These are phyloP conservation scores for Montipora cactus DNA, from an alignment of 64 coral and sea anemone genomes.

Conservation along the genomic window DNA sequence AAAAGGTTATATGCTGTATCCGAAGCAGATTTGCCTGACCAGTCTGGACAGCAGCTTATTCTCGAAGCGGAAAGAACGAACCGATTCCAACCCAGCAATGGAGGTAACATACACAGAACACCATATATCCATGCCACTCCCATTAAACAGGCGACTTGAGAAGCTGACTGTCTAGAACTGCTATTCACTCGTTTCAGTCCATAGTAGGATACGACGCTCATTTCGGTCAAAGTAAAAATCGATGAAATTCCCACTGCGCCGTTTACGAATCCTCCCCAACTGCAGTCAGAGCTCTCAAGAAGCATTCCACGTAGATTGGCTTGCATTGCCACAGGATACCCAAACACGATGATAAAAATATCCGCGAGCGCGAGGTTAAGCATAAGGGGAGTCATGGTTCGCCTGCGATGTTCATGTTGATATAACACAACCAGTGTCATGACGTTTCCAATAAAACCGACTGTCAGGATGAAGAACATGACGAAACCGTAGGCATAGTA, in stretches of 20 bases:
- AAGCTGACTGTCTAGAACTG: background rate
- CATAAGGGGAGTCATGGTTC: constrained; percentile 63
- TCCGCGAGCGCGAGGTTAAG: constrained; percentile 67
- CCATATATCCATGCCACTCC: constrained; percentile 71
- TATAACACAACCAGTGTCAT: constrained; percentile 39
- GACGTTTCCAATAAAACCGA: constrained; percentile 72
- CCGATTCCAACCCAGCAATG: constrained; percentile 68
- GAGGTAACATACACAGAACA: constrained; percentile 50
- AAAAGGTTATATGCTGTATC: constrained; percentile 65
- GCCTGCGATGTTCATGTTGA: constrained; percentile 48
- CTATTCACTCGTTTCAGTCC: constrained; percentile 21
- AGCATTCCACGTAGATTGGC: constrained; percentile 46
- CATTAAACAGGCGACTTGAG: background rate
- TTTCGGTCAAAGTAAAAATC: constrained; percentile 62
- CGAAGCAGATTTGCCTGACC: constrained; percentile 24
- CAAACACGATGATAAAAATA: constrained; percentile 71
- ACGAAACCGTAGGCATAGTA: constrained; percentile 45
- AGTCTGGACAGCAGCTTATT: constrained; percentile 78
- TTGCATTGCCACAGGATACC: constrained; percentile 69
- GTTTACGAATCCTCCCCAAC: constrained; percentile 73
- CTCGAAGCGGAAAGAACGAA: constrained; percentile 68
- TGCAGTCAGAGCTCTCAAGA: constrained; percentile 40
- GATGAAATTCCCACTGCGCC: constrained; percentile 71
- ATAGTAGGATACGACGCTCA: constrained; percentile 46
- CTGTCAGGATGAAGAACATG: constrained; percentile 63